These are phyloP conservation scores for Chirona hameri DNA, from an alignment of 2,888 invertebrate species.

Conservation along the genomic window DNA sequence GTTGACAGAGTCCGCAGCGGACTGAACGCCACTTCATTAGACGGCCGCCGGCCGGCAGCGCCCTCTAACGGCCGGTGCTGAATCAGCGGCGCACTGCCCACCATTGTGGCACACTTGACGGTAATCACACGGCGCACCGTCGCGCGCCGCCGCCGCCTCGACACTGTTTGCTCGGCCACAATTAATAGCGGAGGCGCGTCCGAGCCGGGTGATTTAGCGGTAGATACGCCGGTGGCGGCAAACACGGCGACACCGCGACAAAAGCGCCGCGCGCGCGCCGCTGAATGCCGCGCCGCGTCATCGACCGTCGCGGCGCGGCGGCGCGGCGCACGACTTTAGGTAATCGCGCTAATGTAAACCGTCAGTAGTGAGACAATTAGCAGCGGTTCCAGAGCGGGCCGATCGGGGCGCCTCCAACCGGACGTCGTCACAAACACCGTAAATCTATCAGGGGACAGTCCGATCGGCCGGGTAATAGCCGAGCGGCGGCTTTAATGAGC, in stretches of 20 bases:
- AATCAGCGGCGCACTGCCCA: neutral
- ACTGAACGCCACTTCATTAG: neutral
- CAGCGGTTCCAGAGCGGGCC: neutral
- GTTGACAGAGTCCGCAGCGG: neutral
- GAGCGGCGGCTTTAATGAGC: neutral
- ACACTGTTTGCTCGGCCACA: neutral
- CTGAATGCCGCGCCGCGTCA: constrained; percentile 3
- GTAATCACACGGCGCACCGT: neutral
- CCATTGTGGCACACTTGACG: constrained; percentile 1
- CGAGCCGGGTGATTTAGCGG: neutral
- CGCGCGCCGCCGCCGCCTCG: neutral
- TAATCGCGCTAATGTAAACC: constrained; percentile 9
- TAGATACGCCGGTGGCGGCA: constrained; percentile 13
- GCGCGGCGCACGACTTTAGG: neutral
- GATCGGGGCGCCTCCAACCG: neutral
- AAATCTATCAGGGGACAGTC: neutral
- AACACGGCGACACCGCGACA: neutral
- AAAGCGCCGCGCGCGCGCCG: neutral
- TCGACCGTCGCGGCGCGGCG: constrained; percentile 5
- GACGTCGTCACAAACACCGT: neutral
- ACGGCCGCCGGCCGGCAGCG: neutral
- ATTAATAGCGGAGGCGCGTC: neutral
- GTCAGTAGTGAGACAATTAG: neutral
- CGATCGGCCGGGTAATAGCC: neutral
- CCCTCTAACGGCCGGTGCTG: neutral